Base-by-base conservation (phyloP, 2,113 vertebrate genomes). In the Passer domesticus region DNA sequence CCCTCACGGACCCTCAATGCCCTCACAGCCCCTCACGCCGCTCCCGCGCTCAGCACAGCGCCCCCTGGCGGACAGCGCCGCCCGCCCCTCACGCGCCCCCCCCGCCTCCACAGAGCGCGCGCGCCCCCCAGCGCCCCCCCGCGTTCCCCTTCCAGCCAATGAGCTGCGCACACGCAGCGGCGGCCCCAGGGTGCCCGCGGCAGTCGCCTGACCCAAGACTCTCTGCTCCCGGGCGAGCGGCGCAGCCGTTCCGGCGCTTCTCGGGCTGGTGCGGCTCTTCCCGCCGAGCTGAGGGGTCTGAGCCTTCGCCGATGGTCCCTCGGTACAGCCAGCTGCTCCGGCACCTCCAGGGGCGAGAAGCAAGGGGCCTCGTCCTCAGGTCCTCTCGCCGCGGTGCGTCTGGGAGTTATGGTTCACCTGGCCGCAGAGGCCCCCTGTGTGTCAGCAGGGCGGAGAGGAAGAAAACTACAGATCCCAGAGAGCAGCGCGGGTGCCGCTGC, bases 391-490 rank as follows among this genome's bases (percentile, higher is more conserved):
- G 37, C 43, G 11, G 13, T 17, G 96, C 90, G 39, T 88, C 60
- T 84, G 97, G 97, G 95, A 93, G 14, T 41, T 17, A 79, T 95
- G 96, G 98, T 98, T 83, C 80, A 4, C 0, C 0, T 4, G 13
- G 11, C 9, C 1, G 8, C 2, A 0, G 8, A 7, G 18, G 15
- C 6, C 2, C 7, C 1, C 15, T 0, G 31, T 3, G 15, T 3
- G 2, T 3, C 7, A 10, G 18, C 8, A 4, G 44, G 37, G 6
- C 13, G 21, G 7, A 14, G 2, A 1, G 24, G 12, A 3, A 35
- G 6, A 0, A 37, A 82, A 98, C 98, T 98, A 97, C 97, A 70
- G 31, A 17, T 97, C 96, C 98, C 98, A 94, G 70, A 39, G 15
- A 52, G 46, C 73, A 25, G 35, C 56, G 56, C 4, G 24, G 63